Conservation (phyloP, 2,113 vertebrate species). For the Argyrosomus japonicus region DNA sequence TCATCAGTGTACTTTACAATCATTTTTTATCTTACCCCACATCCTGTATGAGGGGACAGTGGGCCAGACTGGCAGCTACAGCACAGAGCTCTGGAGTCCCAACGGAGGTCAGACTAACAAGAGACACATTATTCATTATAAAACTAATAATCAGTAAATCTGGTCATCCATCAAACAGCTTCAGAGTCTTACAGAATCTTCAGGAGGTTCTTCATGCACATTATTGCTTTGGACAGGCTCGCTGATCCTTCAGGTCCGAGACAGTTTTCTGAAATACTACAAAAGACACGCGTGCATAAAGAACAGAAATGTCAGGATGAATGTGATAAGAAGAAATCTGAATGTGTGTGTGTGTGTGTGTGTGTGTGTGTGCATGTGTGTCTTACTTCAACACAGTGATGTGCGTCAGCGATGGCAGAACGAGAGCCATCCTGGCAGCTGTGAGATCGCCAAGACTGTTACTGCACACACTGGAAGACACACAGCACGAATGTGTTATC, state of each 20-base stretch:
- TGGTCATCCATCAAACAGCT: not conserved
- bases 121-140: not conserved
- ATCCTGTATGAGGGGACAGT: slow-evolving; percentile 86
- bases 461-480: slow-evolving; percentile 82
- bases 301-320: not conserved
- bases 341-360: not conserved
- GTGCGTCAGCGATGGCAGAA: slow-evolving; percentile 74
- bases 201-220: slow-evolving; percentile 77
- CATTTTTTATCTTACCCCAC: slow-evolving; percentile 85
- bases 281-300: not conserved
- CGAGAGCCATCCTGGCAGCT: slow-evolving; percentile 79
- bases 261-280: slow-evolving; percentile 88
- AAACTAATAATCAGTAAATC: not conserved
- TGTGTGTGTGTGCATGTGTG: not conserved
- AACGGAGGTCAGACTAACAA: slow-evolving; percentile 79
- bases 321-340: not conserved
- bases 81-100: slow-evolving; percentile 71
- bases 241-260: slow-evolving; percentile 75
- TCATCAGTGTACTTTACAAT: no score
- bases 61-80: slow-evolving; percentile 81
- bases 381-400: slow-evolving; percentile 89
- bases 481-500: not conserved
- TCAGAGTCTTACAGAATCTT: slow-evolving; percentile 86
- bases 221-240: slow-evolving; percentile 78
- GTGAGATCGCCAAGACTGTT: slow-evolving; percentile 83